A percentile compares a stretch with the other conserved stretches of the same genome.
Evolutionary conservation across 2,797 vertebrate species (phyloP).

Genomic region (Emys orbicularis): DNA sequence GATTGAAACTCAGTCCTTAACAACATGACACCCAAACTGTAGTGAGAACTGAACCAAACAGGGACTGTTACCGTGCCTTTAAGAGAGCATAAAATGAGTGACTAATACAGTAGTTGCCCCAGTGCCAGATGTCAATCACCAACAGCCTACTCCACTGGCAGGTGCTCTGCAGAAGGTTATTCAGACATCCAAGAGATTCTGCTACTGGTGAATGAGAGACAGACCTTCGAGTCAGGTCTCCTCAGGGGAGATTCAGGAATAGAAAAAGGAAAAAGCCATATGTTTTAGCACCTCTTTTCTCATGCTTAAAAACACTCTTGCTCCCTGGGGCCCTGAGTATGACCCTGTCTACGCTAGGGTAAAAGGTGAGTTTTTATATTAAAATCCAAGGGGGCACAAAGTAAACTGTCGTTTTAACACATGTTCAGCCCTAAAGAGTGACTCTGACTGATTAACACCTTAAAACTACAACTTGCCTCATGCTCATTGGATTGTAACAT

Average conservation of each 20-base stretch:
- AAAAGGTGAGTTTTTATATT: neutral
- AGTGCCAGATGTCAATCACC: neutral
- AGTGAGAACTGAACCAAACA: neutral
- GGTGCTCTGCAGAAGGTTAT: neutral
- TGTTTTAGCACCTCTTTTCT: neutral
- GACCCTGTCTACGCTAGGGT: neutral
- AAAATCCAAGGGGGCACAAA: neutral
- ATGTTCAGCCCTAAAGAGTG: neutral
- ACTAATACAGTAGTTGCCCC: neutral
- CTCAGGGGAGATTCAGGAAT: neutral
- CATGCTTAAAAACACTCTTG: rapidly evolving
- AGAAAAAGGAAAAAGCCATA: neutral
- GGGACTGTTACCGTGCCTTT: neutral
- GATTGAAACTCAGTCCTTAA: neutral
- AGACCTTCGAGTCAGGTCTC: neutral
- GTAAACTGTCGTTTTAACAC: neutral
- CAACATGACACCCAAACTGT: neutral
- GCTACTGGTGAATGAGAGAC: neutral
- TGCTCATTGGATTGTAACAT: neutral
- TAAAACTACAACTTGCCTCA: neutral
- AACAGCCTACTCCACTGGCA: neutral
- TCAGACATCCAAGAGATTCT: neutral
- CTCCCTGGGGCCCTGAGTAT: neutral
- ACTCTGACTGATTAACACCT: neutral
- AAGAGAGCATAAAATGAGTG: neutral